These are phyloP conservation scores for Hirudinaria manillensis DNA, from an alignment of 2,888 invertebrate species.

Conservation along the genomic window DNA sequence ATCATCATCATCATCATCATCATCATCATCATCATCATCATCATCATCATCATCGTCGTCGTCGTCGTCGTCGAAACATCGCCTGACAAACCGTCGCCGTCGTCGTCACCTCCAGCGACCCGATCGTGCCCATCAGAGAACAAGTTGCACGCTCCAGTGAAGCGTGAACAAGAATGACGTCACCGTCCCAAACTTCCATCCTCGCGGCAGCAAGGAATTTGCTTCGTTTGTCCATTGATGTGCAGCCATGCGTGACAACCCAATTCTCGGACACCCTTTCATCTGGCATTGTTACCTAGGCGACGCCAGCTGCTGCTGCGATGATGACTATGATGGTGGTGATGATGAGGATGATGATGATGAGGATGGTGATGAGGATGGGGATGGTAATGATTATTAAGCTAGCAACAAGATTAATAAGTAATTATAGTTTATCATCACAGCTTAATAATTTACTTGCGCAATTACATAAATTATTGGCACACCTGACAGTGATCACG, in stretches of 20 bases:
- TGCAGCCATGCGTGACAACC: no score
- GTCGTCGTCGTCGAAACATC: constrained; percentile 2
- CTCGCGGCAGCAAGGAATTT: no score
- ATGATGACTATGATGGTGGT: background rate
- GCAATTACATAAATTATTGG: no score
- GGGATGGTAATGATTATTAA: background rate
- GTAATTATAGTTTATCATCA: no score
- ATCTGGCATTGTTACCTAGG: no score
- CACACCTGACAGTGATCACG: background rate
- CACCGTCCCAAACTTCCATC: background rate
- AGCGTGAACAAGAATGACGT: background rate
- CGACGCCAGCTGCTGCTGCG: no score
- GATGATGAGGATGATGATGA: background rate
- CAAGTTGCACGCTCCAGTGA: background rate
- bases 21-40: background rate
- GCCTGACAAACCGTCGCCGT: background rate
- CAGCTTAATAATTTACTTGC: no score
- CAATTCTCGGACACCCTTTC: no score
- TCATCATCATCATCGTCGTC: constrained; percentile 18
- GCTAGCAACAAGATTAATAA: background rate
- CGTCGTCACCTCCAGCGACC: background rate
- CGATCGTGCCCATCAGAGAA: background rate
- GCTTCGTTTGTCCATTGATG: no score
- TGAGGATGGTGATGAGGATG: background rate
- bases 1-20: constrained; percentile 20